Base-by-base conservation (phyloP, 2,113 vertebrate species). In the Hippopotamus amphibius region DNA sequence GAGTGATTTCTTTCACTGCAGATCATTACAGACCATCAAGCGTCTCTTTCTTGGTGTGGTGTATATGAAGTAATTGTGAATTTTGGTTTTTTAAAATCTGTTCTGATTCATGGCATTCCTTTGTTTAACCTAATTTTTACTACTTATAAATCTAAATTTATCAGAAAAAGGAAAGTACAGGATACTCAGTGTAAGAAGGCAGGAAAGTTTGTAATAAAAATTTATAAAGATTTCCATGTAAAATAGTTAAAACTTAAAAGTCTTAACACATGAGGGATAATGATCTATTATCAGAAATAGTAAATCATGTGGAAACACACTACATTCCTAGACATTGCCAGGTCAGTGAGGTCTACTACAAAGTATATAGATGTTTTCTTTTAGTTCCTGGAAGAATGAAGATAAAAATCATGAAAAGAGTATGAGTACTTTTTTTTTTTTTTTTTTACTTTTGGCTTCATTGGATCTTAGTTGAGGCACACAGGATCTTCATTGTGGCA, bases 181-280 rank as follows among this genome's bases (percentile, higher is more conserved):
- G 83, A 26, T 63, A 72, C 16, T 95, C 6, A 50, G 26, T 82
- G 82, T 95, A 87, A 95, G 65, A 97, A 92, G n/a, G 55, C 83
- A 94, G 24, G 53, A 93, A 92, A 79, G 19, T 76, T 8, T 85
- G 0, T 66, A 43, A 92, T 92, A 79, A 82, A 96, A 84, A 59
- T 81, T 81, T 71, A 6, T 88, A 76, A 92, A 50, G 41, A 68
- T 87, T 97, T 83, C 53, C 33, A 61, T 94, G 69, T 37, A 79
- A 93, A 83, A 77, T 77, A 72, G 82, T 93, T 93, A 69, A 81
- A 59, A 93, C 95, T 55, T 71, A 68, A 72, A 93, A 57, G 11
- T 90, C 15, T 90, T 43, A 79, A 22, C 85, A 26, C 7, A 79
- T 69, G 80, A 90, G 84, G 66, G 41, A 19, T 87, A 68, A 79